Conservation (phyloP, 2,113 vertebrate species). For the Rhinolophus sinicus region DNA sequence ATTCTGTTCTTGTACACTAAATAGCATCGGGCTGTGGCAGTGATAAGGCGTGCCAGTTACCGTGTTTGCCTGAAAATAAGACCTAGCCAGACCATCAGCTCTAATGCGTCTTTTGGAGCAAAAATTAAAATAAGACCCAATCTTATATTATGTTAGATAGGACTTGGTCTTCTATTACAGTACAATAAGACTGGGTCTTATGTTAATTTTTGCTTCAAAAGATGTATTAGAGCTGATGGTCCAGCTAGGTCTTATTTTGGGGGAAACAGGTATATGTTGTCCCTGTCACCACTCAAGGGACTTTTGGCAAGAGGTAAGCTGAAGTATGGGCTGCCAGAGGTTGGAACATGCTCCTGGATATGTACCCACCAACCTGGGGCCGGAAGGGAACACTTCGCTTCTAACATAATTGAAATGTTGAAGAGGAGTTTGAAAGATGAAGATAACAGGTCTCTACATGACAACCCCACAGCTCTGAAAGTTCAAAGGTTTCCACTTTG, state of each 20-base stretch:
- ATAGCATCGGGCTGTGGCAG: not conserved
- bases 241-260: no score
- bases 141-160: no score
- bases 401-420: conserved; percentile 54
- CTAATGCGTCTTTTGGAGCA: no score
- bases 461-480: conserved; percentile 68
- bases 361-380: not conserved
- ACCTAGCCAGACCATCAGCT: no score
- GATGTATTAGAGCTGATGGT: no score
- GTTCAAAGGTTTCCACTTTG: conserved; percentile 81
- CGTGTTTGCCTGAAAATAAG: no score
- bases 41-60: not conserved
- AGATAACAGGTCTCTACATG: conserved; percentile 57
- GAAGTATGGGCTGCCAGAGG: not conserved
- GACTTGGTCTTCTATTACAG: no score
- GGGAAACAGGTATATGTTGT: not conserved
- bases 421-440: conserved; percentile 77
- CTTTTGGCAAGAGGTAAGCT: not conserved
- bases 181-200: no score
- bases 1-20: not conserved
- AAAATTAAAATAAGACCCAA: no score
- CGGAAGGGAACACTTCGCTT: conserved; percentile 49
- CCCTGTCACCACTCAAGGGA: not conserved
- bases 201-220: no score
- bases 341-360: not conserved